Conservation (phyloP, 2,797 vertebrate species). For the Malurus leucopterus region DNA sequence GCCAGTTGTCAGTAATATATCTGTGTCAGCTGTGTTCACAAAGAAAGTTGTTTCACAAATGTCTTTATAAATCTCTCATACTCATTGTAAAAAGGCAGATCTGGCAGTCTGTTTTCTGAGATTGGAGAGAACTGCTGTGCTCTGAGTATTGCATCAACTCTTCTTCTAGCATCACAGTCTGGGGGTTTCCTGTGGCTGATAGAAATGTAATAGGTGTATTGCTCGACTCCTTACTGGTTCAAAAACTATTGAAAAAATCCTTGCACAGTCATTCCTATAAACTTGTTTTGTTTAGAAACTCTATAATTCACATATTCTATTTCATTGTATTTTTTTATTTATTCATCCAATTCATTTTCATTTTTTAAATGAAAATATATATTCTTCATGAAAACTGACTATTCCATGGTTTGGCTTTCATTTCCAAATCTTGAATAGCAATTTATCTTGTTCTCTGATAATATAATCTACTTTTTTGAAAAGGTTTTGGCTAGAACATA, state of each 20-base stretch:
- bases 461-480: neutral
- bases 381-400: neutral
- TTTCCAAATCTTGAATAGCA: neutral
- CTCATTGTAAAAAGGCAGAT: neutral
- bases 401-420: neutral
- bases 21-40: rapidly evolving
- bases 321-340: neutral
- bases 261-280: neutral
- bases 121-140: neutral
- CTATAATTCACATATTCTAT: neutral
- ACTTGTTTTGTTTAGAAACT: neutral
- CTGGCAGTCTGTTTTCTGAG: rapidly evolving
- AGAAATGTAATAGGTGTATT: neutral
- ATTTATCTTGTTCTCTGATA: neutral
- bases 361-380: neutral
- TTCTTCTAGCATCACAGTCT: neutral
- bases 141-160: neutral
- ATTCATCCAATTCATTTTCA: neutral
- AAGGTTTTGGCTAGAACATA: neutral
- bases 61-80: neutral
- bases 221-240: rapidly evolving
- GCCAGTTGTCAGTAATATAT: neutral
- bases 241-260: neutral
- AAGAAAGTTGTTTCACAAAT: neutral
- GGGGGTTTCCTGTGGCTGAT: neutral